phyloP scores from a whole-genome alignment of 2,113 vertebrate species.

The Isichthys henryi region DNA sequence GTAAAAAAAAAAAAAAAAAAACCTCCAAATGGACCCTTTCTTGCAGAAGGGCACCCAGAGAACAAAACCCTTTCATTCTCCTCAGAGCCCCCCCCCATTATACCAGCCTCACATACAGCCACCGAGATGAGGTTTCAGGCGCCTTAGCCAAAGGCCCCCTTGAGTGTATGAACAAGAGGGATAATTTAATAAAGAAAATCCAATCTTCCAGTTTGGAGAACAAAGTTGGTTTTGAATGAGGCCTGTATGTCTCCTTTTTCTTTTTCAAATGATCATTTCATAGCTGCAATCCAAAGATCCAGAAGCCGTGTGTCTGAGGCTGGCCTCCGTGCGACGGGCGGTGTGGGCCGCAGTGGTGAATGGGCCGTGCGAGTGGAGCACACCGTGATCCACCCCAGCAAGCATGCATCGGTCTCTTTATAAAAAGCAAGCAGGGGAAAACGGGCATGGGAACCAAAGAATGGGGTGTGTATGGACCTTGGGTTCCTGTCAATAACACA shows the following conservation, averaged over 20 bases:
- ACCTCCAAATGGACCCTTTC: constrained; percentile 66
- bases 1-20: constrained; percentile 48
- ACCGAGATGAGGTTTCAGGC: constrained; percentile 55
- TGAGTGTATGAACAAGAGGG: constrained; percentile 93
- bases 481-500: neutral
- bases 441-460: neutral
- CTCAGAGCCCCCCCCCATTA: constrained; percentile 70
- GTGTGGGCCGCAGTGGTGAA: neutral
- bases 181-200: constrained; percentile 88
- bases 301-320: constrained; percentile 7
- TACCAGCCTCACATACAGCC: constrained; percentile 65
- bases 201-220: constrained; percentile 72
- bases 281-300: constrained; percentile 57
- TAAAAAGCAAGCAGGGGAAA: neutral
- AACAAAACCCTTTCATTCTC: constrained; percentile 88
- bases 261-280: constrained; percentile 61
- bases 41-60: constrained; percentile 67
- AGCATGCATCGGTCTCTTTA: neutral
- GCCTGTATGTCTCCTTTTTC: constrained; percentile 56
- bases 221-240: constrained; percentile 71
- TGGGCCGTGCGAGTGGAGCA: neutral
- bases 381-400: neutral
- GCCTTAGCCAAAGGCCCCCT: constrained; percentile 70
- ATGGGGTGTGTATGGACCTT: neutral
- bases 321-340: neutral